These are phyloP conservation scores for Scaptomyza polygonia DNA, from an alignment of 2,888 invertebrate genomes.

Conservation along the genomic window DNA sequence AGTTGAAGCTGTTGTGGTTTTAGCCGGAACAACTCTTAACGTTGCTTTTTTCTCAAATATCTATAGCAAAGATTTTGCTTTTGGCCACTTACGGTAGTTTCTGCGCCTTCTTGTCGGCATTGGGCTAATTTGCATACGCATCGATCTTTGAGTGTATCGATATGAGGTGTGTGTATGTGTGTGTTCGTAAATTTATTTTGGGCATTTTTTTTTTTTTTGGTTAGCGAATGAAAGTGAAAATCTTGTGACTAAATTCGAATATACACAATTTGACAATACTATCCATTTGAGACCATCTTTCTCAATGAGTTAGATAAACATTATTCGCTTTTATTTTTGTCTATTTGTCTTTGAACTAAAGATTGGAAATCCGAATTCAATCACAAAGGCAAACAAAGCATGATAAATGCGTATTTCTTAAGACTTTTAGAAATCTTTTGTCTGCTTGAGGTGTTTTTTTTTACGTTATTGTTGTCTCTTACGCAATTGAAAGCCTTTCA, in stretches of 20 bases:
- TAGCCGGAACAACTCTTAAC: slow-evolving; percentile 18
- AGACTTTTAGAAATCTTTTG: slow-evolving; percentile 41
- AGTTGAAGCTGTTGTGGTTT: slow-evolving; percentile 30
- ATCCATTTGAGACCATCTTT: slow-evolving; percentile 56
- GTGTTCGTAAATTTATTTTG: slow-evolving; percentile 37
- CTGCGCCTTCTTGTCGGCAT: slow-evolving; percentile 58
- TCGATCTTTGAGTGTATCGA: slow-evolving; percentile 25
- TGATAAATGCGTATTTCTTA: slow-evolving; percentile 28
- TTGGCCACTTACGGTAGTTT: slow-evolving; percentile 73
- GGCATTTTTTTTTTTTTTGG: slow-evolving; percentile 36
- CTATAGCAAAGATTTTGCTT: slow-evolving; percentile 69
- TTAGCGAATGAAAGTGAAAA: slow-evolving; percentile 72
- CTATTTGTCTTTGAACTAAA: slow-evolving; percentile 32
- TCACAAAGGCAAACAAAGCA: slow-evolving; percentile 57
- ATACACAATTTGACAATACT: slow-evolving; percentile 46
- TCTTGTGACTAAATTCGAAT: slow-evolving; percentile 48
- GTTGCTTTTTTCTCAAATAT: slow-evolving; percentile 54
- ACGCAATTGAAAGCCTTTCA: slow-evolving; percentile 32
- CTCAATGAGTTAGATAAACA: slow-evolving; percentile 65
- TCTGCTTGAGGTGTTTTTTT: slow-evolving; percentile 21
- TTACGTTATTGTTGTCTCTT: slow-evolving; percentile 42
- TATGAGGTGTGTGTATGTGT: slow-evolving; percentile 4
- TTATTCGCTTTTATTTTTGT: slow-evolving; percentile 19
- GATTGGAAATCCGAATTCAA: slow-evolving; percentile 57
- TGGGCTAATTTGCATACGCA: slow-evolving; percentile 74